phyloP scores from a whole-genome alignment of 1,140 invertebrate genomes.

The Temnothorax nylanderi region DNA sequence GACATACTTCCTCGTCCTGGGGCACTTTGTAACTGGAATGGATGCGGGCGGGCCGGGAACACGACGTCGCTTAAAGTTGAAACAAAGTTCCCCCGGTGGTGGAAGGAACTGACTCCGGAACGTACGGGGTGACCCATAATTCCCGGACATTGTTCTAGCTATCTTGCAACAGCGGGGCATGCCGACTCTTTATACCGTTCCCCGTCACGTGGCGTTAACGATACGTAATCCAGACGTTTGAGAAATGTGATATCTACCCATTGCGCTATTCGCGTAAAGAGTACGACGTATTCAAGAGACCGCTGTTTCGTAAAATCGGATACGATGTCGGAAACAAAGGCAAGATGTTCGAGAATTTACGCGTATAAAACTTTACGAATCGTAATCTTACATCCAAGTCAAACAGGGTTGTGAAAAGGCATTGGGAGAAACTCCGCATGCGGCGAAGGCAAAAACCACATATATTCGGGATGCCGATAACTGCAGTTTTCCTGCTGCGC shows the following conservation, averaged over 20 bases:
- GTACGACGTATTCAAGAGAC: background rate
- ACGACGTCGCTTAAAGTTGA: constrained; percentile 73
- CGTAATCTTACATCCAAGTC: constrained; percentile 14
- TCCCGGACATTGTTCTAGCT: constrained; percentile 42
- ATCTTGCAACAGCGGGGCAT: constrained; percentile 3
- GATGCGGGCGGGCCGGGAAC: constrained; percentile 70
- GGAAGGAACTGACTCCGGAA: constrained; percentile 51
- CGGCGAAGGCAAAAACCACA: background rate
- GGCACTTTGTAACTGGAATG: constrained; percentile 74
- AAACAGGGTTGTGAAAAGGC: background rate
- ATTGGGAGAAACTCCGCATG: background rate
- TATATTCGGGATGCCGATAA: constrained; percentile 38
- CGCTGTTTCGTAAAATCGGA: background rate
- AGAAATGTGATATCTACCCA: background rate
- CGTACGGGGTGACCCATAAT: constrained; percentile 58
- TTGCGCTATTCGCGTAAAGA: background rate
- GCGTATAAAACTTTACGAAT: background rate
- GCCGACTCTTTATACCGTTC: constrained; percentile 24
- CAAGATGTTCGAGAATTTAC: background rate
- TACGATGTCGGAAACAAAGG: background rate
- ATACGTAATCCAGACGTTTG: background rate
- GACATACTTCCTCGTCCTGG: constrained; percentile 63
- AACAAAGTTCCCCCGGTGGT: constrained; percentile 67
- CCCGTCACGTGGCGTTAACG: background rate
- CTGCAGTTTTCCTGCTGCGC: constrained; percentile 28